A percentile compares a stretch with the other conserved stretches of the same genome.
phyloP scores from a whole-genome alignment of 2,113 vertebrate genomes.

The Pantherophis guttatus region DNA sequence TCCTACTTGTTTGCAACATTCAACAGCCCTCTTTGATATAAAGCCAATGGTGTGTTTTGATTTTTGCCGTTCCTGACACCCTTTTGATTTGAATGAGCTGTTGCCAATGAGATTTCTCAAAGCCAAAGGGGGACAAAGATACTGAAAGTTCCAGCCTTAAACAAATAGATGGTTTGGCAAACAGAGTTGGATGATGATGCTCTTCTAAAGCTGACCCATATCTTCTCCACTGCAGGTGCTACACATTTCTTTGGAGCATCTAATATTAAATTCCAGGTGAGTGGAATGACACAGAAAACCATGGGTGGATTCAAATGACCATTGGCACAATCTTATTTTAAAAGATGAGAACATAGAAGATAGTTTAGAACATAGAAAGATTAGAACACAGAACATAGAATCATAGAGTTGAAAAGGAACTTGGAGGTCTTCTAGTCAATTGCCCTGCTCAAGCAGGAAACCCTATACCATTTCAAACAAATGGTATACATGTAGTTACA shows the following conservation, averaged over 20 bases:
- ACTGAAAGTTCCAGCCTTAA: background rate
- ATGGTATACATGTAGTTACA: background rate
- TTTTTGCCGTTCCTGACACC: background rate
- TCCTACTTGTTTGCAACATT: constrained; percentile 14
- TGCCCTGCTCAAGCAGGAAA: background rate
- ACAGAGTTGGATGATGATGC: rapidly evolving
- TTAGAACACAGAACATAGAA: too few species aligned
- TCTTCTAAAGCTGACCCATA: background rate
- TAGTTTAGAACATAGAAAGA: background rate
- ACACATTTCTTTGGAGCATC: background rate
- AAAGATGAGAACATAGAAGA: background rate
- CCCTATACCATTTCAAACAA: background rate
- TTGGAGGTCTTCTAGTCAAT: background rate
- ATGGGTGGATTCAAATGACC: background rate
- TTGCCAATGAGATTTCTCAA: background rate
- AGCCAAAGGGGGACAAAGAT: background rate
- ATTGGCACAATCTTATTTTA: background rate
- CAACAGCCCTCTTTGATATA: constrained; percentile 3
- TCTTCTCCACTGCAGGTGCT: background rate
- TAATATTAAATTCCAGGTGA: background rate
- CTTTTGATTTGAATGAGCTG: constrained; percentile 1
- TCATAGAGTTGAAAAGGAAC: background rate
- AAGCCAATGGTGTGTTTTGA: background rate
- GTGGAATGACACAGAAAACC: background rate
- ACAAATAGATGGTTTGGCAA: background rate